Evolutionary conservation across 2,113 vertebrate species (phyloP), one percentile per base, ranked within the genome.

Genomic region (Aythya baeri): DNA sequence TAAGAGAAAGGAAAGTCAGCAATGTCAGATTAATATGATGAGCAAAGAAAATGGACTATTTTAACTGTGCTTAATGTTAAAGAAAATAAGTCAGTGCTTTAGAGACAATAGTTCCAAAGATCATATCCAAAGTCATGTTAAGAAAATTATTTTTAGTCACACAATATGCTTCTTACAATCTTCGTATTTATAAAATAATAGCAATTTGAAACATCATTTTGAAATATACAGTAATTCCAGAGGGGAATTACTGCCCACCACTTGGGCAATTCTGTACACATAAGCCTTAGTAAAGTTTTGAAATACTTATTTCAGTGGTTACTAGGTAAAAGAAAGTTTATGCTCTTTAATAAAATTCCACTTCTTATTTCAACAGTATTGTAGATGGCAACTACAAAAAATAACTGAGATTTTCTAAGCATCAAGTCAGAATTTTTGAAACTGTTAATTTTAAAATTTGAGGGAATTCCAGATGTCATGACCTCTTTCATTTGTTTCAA

Each of bases 271-370:
- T 86, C 70, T 79, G 38, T 71, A 96, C 73, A 86, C 67, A 77
- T 38, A 93, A 95, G 25, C 59, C 32, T 70, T 54, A 80, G 41
- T 71, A 78, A 94, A 93, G 88, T 62, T 88, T 92, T 84, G n/a
- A 61, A 90, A 86, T 78, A 92, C 55, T 49, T 88, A 84, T 82
- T 92, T 92, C 67, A 92, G 32, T 91, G 36, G 36, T 50, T 93
- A 94, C 75, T 46, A 57, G 44, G 66, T 77, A 80, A 88, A 75
- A 63, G 80, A 77, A 68, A 91, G 29, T 68, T 86, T 86, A 86
- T 78, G 65, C 22, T 13, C 15, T 71, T 91, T 81, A 92, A 71
- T 32, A 2, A 5, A 25, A 41, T 92, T 96, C 52, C 34, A 80
- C 68, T 49, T 85, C 50, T 89, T 57, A 76, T 57, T 90, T 90